These are phyloP conservation scores for Ophion ellenae DNA, from an alignment of 2,888 invertebrate genomes.

Conservation along the genomic window DNA sequence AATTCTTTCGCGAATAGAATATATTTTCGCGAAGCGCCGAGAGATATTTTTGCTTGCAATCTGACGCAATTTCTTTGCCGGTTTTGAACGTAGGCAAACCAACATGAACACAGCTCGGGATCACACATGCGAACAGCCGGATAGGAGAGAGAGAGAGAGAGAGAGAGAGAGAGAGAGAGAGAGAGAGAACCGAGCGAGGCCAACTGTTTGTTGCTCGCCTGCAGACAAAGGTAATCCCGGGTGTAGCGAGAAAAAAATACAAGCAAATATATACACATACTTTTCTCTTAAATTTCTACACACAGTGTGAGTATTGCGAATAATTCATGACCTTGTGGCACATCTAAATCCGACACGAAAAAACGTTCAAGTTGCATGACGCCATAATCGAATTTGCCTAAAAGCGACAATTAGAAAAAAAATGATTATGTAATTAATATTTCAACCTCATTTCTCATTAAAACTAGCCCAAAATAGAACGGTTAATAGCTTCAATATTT, in stretches of 20 bases:
- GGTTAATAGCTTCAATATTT: too few relatives aligned
- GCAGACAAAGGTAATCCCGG: not conserved
- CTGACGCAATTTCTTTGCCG: constrained; percentile 14
- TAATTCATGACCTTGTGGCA: not conserved
- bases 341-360: not conserved
- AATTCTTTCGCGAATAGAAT: not conserved
- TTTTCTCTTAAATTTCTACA: too few relatives aligned
- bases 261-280: too few relatives aligned
- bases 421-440: too few relatives aligned
- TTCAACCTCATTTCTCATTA: too few relatives aligned
- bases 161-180: not conserved
- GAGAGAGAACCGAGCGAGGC: constrained; percentile 21
- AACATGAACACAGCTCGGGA: constrained; percentile 22
- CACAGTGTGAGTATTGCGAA: not conserved
- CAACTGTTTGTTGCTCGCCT: constrained; percentile 27
- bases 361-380: too few relatives aligned
- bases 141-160: constrained; percentile 1
- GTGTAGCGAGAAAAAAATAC: not conserved
- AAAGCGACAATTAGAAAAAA: too few relatives aligned
- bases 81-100: constrained; percentile 31
- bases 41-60: constrained; percentile 45
- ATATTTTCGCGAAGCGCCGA: constrained; percentile 41
- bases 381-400: too few relatives aligned
- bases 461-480: too few relatives aligned
- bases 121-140: constrained; percentile 8